Base-by-base conservation (phyloP, 2,113 vertebrate species). In the Perca flavescens region DNA sequence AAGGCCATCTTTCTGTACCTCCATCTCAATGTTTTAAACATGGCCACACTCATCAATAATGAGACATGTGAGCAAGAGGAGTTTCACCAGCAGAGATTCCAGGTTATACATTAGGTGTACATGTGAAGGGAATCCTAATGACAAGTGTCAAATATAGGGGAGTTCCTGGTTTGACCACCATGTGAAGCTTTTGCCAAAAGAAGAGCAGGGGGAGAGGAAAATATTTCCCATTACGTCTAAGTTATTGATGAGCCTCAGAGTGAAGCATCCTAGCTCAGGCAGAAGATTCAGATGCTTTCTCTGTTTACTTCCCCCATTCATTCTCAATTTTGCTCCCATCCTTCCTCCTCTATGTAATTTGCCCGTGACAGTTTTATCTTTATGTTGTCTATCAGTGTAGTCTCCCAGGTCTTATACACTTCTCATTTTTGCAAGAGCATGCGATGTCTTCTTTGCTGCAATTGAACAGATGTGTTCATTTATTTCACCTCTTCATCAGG, bases 181-280 rank as follows among this genome's bases (percentile, higher is more conserved):
- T 82, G 54, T 71, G 68, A 82, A 61, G 28, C 14, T 54, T 75
- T 43, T 19, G 22, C 60, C 60, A 31, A 52, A 81, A 67, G 34
- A 36, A 25, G 57, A 74, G 34, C 17, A 40, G 22, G n/a, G 2
- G 16, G 36, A 80, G 40, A 66, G 47, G 46, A 75, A 85, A 83
- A 62, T 43, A 79, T 68, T 83, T 77, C 67, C 60, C 79, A 22
- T 86, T 74, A 74, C 5, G 14, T 66, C 58, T 79, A 34, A 80
- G 86, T 85, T 91, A 88, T 85, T 88, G 79, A 89, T 87, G 84
- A 84, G 74, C 25, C 50, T 77, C 21, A 19, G 19, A 82, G 21
- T 54, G 54, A 72, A 75, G 77, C 62, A 61, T 58, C 66, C 8
- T 54, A 62, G 54, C 77, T 72, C 79, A 68, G 71, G 65, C 4